Evolutionary conservation across 2,113 vertebrate species (phyloP).

Genomic region (Mionectes macconnelli): DNA sequence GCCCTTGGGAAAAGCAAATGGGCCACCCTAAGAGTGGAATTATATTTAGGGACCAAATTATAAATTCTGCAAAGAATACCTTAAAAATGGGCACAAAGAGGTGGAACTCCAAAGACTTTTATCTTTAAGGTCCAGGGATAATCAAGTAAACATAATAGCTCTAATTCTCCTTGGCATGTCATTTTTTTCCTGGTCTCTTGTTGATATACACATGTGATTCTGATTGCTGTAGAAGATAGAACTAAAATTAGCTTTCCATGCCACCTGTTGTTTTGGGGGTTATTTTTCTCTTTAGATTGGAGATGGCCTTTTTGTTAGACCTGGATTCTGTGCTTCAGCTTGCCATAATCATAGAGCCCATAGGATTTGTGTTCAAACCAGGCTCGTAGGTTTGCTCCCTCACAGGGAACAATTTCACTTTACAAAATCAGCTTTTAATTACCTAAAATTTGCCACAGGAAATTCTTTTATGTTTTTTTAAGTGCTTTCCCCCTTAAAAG

Average conservation of each 20-base stretch:
- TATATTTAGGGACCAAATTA: neutral
- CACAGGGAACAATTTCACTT: neutral
- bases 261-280: neutral
- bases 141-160: slow-evolving; percentile 14
- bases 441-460: slow-evolving; percentile 22
- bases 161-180: neutral
- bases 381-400: neutral
- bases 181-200: neutral
- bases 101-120: neutral
- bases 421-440: neutral
- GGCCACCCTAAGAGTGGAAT: neutral
- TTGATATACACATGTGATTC: neutral
- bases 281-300: neutral
- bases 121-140: slow-evolving; percentile 4
- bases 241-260: neutral
- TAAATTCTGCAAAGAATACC: neutral
- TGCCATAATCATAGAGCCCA: neutral
- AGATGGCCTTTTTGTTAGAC: neutral
- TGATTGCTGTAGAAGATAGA: neutral
- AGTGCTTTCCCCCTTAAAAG: neutral
- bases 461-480: neutral
- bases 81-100: neutral
- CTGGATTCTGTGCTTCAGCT: neutral
- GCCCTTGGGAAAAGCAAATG: neutral
- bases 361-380: neutral